Percentiles rank a stretch among this genome's conserved stretches.
Conservation (phyloP, 2,888 invertebrate species). For the Protodeltote pygarga region DNA sequence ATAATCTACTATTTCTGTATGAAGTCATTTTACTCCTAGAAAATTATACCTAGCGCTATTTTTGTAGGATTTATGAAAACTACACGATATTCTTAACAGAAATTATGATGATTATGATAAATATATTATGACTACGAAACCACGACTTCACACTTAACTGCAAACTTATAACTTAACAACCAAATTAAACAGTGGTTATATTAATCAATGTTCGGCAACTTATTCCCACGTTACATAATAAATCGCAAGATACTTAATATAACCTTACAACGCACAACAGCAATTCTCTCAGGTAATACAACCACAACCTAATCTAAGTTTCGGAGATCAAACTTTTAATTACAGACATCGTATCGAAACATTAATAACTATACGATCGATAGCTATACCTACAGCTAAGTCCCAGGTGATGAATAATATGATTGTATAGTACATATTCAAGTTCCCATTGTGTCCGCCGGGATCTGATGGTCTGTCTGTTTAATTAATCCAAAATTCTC, state of each 20-base stretch:
- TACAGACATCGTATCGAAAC: slow-evolving; percentile 15
- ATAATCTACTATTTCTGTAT: too few relatives aligned
- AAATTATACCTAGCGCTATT: too few relatives aligned
- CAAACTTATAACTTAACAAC: too few relatives aligned
- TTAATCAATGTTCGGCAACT: too few relatives aligned
- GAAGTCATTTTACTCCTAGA: too few relatives aligned
- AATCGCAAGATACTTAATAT: background rate
- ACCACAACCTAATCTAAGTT: slow-evolving; percentile 21
- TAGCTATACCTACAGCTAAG: slow-evolving; percentile 20
- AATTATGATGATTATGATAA: too few relatives aligned
- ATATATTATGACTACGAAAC: too few relatives aligned
- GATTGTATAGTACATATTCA: slow-evolving; percentile 6
- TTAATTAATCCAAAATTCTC: slow-evolving; percentile 44
- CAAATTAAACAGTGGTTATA: too few relatives aligned
- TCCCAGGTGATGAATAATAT: slow-evolving; percentile 2
- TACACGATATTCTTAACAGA: too few relatives aligned
- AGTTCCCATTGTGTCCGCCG: slow-evolving; percentile 30
- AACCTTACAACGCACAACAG: background rate
- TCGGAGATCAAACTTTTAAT: slow-evolving; percentile 39
- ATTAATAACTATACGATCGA: slow-evolving; percentile 32
- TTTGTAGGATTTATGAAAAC: too few relatives aligned
- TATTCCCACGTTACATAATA: background rate
- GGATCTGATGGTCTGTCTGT: slow-evolving; percentile 40
- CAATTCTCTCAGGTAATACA: background rate
- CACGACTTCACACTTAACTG: too few relatives aligned